Evolutionary conservation across 1,140 invertebrate genomes (phyloP).

Genomic region (Contarinia nasturtii): DNA sequence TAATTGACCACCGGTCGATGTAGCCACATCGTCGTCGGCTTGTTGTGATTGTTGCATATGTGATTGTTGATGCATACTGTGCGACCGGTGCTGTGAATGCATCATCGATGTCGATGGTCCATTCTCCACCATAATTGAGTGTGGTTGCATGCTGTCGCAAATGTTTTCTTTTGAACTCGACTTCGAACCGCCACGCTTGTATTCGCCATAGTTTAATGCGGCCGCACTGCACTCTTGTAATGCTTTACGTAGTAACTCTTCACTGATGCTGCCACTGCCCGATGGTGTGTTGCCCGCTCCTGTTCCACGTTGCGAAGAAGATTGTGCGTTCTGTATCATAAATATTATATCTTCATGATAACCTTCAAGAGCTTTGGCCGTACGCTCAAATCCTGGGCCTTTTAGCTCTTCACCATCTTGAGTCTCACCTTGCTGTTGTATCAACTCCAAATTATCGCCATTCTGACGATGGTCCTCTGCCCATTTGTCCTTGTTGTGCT

Average conservation of each 20-base stretch:
- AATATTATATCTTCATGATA: constrained; percentile 85
- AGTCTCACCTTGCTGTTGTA: constrained; percentile 42
- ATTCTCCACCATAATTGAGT: constrained; percentile 23
- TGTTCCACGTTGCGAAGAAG: constrained; percentile 37
- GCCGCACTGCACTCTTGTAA: constrained; percentile 39
- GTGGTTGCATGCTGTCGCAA: constrained; percentile 32
- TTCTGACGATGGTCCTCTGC: constrained; percentile 40
- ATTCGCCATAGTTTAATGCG: constrained; percentile 30
- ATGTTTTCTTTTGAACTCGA: constrained; percentile 35
- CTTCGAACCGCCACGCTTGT: constrained; percentile 37
- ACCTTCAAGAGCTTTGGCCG: constrained; percentile 69
- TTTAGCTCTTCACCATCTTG: constrained; percentile 31
- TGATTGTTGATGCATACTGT: constrained; percentile 17
- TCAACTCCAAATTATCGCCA: constrained; percentile 47
- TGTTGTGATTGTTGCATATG: not conserved
- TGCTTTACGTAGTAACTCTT: constrained; percentile 39
- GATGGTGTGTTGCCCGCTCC: constrained; percentile 32
- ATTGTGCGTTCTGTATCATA: constrained; percentile 61
- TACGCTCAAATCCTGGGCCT: constrained; percentile 57
- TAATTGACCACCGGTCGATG: constrained; percentile 42
- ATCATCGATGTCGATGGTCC: constrained; percentile 10
- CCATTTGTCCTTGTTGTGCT: constrained; percentile 42
- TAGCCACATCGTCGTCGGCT: constrained; percentile 47
- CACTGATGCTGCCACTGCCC: constrained; percentile 35
- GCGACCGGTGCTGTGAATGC: constrained; percentile 21